Evolutionary conservation across 2,113 vertebrate genomes (phyloP), one percentile per base, ranked within the genome.

Genomic region (Tiliqua scincoides): DNA sequence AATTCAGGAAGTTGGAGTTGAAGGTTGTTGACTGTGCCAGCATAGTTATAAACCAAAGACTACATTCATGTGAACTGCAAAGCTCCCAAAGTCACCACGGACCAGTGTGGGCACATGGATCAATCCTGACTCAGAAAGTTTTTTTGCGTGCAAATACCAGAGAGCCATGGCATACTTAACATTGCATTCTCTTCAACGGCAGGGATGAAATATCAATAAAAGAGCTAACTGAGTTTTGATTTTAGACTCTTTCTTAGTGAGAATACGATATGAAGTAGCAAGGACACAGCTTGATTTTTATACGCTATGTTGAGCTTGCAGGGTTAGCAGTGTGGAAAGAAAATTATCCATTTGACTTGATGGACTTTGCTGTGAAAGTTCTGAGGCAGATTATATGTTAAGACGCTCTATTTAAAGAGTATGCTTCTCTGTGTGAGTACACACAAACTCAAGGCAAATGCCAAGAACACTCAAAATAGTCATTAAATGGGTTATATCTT

Each of bases 161-260:
- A 61, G 7, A 35, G 35, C 32, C 59, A 62, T 15, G 35, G 15
- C 3, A 77, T 37, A 61, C 57, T 81, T 74, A 72, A 57, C 7
- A 84, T 62, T 35, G 9, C 62, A 12, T 80, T 81, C 10, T 54
- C n/a, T 14, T 68, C 10, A 5, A 9, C 30, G 70, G 83, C 54
- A 40, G 35, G 1, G 10, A 48, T n/a, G 1, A 15, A 43, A 6
- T 25, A 1, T 0, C 20, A 85, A 11, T 72, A 84, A 78, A 83
- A 62, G 62, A 72, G 80, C 52, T 87, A 75, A 80, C 48, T 78
- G 54, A 70, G 54, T 21, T 78, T 48, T 87, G 80, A 87, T 83
- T 71, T n/a, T 78, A 62, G 17, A 71, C 23, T 37, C 59, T 89
- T 84, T 52, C 3, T 84, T 1, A 68, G 3, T 85, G 43, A 37